Base-by-base conservation (phyloP, 2,888 invertebrate genomes). In the Gryllus longicercus region DNA sequence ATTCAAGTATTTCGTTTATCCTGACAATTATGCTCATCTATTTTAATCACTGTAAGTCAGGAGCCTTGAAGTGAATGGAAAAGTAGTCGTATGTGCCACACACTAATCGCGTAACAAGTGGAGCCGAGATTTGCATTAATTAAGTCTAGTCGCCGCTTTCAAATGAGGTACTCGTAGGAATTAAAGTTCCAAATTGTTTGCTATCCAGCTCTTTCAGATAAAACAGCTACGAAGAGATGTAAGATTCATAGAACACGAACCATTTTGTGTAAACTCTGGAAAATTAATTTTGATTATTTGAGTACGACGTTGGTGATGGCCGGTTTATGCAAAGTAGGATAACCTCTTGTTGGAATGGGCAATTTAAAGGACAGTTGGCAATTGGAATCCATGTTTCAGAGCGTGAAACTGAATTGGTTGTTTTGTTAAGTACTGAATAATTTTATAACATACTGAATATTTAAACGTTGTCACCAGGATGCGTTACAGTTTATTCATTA, bases 261-360 rank as follows among this genome's bases (percentile, higher is more conserved):
- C 63, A 63, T 63, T 63, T 63, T 63, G 63, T 63, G 63, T 16
- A 38, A 38, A 38, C 38, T 38, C 38, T 38, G 38, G 63, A 63
- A 63, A 63, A 63, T 63, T 63, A 63, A 63, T 63, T 63, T 63
- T 63, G 63, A 63, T 63, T 63, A 63, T 63, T 63, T 63, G 63
- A 63, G 16, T 16, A 63, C 63, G 63, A 63, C 63, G 14, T 63
- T 14, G 16, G 63, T 63, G 63, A 63, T 63, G 63, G 63, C 12
- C 4, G 63, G 63, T 18, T 63, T 63, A 63, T 63, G 63, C n/a
- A 63, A 63, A 63, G 63, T 63, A 63, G 63, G 63, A 63, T 63
- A 14, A 63, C 63, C 63, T 63, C 63, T 63, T 14, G 63, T 63
- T 63, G n/a, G 63, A 63, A 63, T 18, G 63, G n/a, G n/a, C 63